Percentiles rank a stretch among this genome's conserved stretches.
phyloP scores from a whole-genome alignment of 2,113 vertebrate genomes.

The Rattus norvegicus region DNA sequence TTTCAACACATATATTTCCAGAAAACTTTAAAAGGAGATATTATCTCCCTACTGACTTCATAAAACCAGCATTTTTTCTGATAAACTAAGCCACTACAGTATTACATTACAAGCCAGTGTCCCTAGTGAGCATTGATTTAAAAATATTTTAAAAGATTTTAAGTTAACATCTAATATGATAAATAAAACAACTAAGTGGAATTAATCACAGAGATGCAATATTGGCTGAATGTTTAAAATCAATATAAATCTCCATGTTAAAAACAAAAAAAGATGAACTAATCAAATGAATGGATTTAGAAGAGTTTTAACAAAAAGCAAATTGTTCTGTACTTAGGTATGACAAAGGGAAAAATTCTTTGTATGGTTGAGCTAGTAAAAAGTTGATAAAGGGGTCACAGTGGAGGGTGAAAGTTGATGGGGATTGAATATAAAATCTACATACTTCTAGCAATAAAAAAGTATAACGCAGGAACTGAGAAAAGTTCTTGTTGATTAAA shows the following conservation, averaged over 20 bases:
- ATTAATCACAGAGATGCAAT: background rate
- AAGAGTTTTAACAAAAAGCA: background rate
- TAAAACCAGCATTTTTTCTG: background rate
- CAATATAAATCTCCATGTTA: background rate
- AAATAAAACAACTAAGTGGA: background rate
- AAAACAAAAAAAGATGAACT: background rate
- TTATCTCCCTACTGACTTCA: background rate
- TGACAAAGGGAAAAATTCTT: background rate
- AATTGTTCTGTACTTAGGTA: background rate
- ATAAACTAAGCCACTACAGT: background rate
- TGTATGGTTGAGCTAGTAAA: background rate
- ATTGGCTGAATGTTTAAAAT: background rate
- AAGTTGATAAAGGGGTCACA: background rate
- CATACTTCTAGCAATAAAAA: background rate
- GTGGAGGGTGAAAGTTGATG: background rate
- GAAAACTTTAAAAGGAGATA: background rate
- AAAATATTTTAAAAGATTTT: background rate
- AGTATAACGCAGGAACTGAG: accelerated
- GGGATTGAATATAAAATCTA: background rate
- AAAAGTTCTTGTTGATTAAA: background rate
- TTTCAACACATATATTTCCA: background rate
- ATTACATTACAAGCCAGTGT: background rate
- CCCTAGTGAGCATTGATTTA: background rate
- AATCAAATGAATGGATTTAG: background rate
- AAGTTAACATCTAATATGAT: background rate